Evolutionary conservation across 2,888 invertebrate species (phyloP).

Genomic region (Girardia tigrina): DNA sequence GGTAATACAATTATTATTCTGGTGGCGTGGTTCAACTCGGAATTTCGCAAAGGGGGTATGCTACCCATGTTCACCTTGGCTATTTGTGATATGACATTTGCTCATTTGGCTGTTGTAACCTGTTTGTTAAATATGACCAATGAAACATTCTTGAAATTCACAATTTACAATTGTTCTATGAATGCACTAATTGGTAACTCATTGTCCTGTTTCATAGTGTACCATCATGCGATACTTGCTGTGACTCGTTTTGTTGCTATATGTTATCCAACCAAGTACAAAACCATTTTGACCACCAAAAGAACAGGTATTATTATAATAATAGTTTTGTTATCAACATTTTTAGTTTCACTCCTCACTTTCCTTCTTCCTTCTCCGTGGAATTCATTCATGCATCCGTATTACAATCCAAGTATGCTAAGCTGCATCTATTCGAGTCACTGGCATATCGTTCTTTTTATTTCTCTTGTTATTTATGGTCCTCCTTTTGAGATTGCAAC

Average conservation of each 20-base stretch:
- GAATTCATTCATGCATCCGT: background rate
- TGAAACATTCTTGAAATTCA: background rate
- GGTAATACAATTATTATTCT: background rate
- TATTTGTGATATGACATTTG: slow-evolving; percentile 10
- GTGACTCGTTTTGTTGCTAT: slow-evolving; percentile 26
- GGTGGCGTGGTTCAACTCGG: slow-evolving; percentile 21
- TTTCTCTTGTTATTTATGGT: background rate
- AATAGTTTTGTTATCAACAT: background rate
- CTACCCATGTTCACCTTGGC: slow-evolving; percentile 30
- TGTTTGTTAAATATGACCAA: background rate
- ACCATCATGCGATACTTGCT: slow-evolving; percentile 28
- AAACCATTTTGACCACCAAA: background rate
- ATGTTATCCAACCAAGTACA: slow-evolving; percentile 27
- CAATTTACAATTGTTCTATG: background rate
- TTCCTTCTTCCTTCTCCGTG: background rate
- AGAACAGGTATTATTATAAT: background rate
- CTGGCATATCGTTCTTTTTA: background rate
- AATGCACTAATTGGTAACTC: slow-evolving; percentile 1
- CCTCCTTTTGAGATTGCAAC: slow-evolving; percentile 14
- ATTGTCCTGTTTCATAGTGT: background rate
- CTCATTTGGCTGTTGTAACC: background rate
- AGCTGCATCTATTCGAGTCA: background rate
- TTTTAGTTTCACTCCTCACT: background rate
- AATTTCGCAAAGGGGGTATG: slow-evolving; percentile 32
- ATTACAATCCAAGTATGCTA: slow-evolving; percentile 18